Percentiles rank a stretch among this genome's conserved stretches.
phyloP scores from a whole-genome alignment of 2,888 invertebrate genomes.

The Dicycla oo region DNA sequence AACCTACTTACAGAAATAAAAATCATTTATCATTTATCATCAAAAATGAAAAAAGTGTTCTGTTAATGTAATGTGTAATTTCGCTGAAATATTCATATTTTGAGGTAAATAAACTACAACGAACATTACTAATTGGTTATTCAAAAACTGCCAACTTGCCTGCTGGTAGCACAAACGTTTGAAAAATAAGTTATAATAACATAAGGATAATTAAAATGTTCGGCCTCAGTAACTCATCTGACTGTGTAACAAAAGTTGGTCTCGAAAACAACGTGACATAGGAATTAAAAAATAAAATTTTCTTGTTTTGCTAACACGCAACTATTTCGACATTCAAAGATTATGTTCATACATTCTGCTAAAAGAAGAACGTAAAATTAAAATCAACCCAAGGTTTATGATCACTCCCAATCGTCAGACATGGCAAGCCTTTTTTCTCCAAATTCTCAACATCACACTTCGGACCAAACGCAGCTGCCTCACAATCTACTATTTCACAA shows the following conservation, averaged over 20 bases:
- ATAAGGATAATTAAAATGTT: not conserved
- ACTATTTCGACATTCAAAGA: not conserved
- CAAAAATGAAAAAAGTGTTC: not conserved
- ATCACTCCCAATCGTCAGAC: not conserved
- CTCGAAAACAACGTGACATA: not conserved
- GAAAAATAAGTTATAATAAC: not conserved
- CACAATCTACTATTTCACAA: constrained; percentile 26
- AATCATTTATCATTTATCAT: too few species aligned
- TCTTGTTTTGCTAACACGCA: not conserved
- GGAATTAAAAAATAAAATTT: not conserved
- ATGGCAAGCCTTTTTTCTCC: not conserved
- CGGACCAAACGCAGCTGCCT: constrained; percentile 6
- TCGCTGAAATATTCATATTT: too few species aligned
- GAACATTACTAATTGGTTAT: not conserved
- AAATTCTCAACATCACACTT: not conserved
- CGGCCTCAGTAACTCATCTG: not conserved
- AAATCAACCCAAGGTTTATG: not conserved
- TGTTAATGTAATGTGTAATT: too few species aligned
- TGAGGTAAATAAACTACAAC: not conserved
- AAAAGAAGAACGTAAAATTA: not conserved
- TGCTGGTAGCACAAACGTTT: not conserved
- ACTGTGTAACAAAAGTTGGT: not conserved
- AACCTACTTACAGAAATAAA: too few species aligned
- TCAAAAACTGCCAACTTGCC: not conserved
- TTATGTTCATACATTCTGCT: not conserved